Percentiles rank a stretch among this genome's conserved stretches.
These are phyloP conservation scores for Drosophila ezoana DNA, from an alignment of 2,888 invertebrate species.

Conservation along the genomic window DNA sequence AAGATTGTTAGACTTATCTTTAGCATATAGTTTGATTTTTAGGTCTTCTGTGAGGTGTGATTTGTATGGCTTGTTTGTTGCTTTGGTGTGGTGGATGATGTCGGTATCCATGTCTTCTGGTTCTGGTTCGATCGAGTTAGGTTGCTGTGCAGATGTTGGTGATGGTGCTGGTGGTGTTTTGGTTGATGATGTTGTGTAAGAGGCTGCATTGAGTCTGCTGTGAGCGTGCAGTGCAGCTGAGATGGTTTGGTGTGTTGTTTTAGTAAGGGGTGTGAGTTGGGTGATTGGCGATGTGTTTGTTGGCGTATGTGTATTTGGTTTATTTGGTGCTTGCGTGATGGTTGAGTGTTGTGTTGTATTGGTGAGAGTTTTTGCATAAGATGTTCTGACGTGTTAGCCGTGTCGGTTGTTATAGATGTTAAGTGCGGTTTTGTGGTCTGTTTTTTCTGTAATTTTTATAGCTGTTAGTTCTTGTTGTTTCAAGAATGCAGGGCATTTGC, in stretches of 20 bases:
- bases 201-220: too few relatives aligned
- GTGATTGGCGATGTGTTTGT: neutral
- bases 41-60: neutral
- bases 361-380: constrained; percentile 14
- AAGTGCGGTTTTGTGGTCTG: constrained; percentile 25
- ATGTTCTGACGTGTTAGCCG: constrained; percentile 13
- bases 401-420: neutral
- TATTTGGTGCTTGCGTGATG: constrained; percentile 6
- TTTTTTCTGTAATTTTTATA: constrained; percentile 27
- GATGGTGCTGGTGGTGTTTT: neutral
- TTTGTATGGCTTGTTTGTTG: neutral
- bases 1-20: neutral
- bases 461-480: constrained; percentile 22
- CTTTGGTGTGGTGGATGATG: neutral
- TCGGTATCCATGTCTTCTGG: constrained; percentile 1
- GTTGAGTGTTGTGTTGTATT: neutral
- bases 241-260: neutral
- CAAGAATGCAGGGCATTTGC: constrained; percentile 8
- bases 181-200: neutral
- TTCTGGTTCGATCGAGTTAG: neutral
- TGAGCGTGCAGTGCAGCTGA: too few relatives aligned
- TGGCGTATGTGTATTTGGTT: constrained; percentile 2
- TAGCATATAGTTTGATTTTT: neutral
- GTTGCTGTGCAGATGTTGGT: neutral
- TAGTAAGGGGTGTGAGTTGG: neutral